Percentiles rank a stretch among this genome's conserved stretches.
These are phyloP conservation scores for Dicranocentrus wangi DNA, from an alignment of 2,888 invertebrate species.

Conservation along the genomic window DNA sequence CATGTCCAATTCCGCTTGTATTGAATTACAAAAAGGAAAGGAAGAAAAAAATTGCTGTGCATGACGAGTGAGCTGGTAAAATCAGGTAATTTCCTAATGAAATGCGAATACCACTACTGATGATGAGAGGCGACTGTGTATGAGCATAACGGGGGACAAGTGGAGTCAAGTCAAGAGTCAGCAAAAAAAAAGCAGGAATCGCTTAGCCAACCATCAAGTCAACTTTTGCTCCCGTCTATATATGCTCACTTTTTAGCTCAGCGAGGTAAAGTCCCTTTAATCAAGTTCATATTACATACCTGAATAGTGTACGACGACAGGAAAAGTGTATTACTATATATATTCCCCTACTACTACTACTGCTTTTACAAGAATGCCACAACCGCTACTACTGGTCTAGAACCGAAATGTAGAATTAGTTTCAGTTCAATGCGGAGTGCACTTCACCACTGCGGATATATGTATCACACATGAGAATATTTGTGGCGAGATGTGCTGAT, in stretches of 20 bases:
- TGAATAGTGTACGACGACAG: neutral
- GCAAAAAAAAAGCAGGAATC: neutral
- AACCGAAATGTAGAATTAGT: neutral
- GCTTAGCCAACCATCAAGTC: neutral
- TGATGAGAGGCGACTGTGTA: neutral
- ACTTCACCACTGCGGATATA: neutral
- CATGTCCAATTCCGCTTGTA: constrained; percentile 41
- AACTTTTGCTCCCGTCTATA: neutral
- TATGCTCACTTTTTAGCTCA: neutral
- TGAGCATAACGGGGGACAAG: neutral
- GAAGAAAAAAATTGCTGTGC: neutral
- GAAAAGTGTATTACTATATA: constrained; percentile 6
- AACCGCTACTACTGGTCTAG: neutral
- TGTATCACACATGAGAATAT: neutral
- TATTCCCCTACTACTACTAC: too few relatives aligned
- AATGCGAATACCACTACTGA: neutral
- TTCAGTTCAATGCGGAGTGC: neutral
- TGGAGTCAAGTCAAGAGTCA: neutral
- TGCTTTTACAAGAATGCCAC: neutral
- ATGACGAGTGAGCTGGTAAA: constrained; percentile 11
- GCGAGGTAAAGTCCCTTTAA: neutral
- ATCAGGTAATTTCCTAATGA: constrained; percentile 22
- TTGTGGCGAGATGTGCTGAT: neutral
- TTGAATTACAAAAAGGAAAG: constrained; percentile 20
- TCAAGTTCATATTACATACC: neutral